Base-by-base conservation (phyloP, 2,888 invertebrate species). In the Melanostoma mellinum region DNA sequence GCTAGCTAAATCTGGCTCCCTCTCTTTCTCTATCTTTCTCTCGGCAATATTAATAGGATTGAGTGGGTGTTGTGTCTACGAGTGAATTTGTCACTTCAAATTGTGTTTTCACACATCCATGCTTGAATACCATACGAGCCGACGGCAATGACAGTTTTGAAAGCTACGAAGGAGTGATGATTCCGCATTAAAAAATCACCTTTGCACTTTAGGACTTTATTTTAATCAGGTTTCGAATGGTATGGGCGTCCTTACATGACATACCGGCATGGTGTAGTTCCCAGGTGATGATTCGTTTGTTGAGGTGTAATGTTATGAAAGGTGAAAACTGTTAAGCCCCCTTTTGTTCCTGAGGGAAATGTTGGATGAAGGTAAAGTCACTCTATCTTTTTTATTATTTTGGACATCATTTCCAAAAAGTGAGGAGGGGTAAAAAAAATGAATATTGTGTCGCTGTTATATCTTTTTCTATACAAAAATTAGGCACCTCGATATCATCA, bases 121-220 rank as follows among this genome's bases (percentile, higher is more conserved):
- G 38, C 42, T 20, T 20, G 20, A 42, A 35, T 30, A 58, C 44
- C n/a, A 46, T 10, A 46, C 10, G 38, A 38, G 58, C 58, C 33
- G 6, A 10, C 32, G 32, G 58, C 44, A 46, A 46, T 10, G 30
- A 46, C 46, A 46, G 46, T 46, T 20, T 10, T 53, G 10, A 5
- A 20, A 46, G 30, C 10, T 10, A 20, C 20, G 46, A 20, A 10
- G 3, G 44, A 3, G 6, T n/a, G 3, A 46, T 2, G 44, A 44
- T 67, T 61, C 85, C 85, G 86, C 86, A 87, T 88, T 87, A 87
- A 88, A 87, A 88, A 88, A 88, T 88, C 88, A 88, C 86, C 87
- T 85, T 73, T 86, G 87, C 87, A 88, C 87, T 88, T 88, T 87
- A 79, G 87, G 88, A 88, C 88, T 88, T 88, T 87, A 84, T 86